phyloP scores from a whole-genome alignment of 2,113 vertebrate genomes.

The Solenodon paradoxus region DNA sequence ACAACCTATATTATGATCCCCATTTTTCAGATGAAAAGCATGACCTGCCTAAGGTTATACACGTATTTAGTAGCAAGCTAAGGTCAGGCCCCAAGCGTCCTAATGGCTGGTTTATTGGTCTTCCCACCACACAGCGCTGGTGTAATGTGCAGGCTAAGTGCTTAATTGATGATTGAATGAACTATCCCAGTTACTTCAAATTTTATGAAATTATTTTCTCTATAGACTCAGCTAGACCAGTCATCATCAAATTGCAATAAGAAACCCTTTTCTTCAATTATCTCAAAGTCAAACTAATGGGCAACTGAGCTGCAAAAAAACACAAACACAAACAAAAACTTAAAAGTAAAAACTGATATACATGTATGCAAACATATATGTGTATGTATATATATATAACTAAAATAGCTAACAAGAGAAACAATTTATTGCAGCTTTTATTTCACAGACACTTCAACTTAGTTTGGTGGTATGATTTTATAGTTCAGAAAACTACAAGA shows the following conservation, averaged over 20 bases:
- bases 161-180: slow-evolving; percentile 13
- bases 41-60: background rate
- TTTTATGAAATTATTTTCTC: background rate
- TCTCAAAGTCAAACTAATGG: background rate
- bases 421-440: slow-evolving; percentile 1
- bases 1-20: background rate
- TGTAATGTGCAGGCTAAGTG: background rate
- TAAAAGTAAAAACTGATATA: background rate
- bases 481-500: background rate
- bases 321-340: background rate
- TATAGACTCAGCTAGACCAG: background rate
- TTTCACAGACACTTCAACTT: background rate
- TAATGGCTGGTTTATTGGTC: background rate
- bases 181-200: background rate
- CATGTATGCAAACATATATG: too few relatives aligned
- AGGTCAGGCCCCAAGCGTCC: background rate
- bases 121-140: background rate
- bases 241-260: background rate
- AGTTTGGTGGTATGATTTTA: background rate
- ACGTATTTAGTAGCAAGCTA: background rate
- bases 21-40: background rate
- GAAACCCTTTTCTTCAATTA: background rate
- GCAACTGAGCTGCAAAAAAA: background rate
- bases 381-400: background rate
- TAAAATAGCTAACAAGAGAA: background rate